These are phyloP conservation scores for Zaprionus lineosus DNA, from an alignment of 2,888 invertebrate genomes.

Conservation along the genomic window DNA sequence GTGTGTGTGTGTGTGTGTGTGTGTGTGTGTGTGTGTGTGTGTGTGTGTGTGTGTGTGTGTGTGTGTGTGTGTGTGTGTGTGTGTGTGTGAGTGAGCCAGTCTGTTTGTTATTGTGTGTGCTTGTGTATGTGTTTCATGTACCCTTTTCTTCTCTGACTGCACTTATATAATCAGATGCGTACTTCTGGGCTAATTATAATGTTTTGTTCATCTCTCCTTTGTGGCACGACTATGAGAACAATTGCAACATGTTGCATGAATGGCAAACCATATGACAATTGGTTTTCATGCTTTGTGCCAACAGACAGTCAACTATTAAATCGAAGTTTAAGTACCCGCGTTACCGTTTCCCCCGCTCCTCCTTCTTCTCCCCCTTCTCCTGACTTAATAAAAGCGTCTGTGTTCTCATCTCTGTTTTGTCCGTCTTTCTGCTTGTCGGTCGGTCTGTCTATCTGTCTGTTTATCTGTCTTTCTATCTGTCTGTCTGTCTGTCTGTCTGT, in stretches of 20 bases:
- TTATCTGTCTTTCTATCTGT: slow-evolving; percentile 17
- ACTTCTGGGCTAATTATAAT: slow-evolving; percentile 55
- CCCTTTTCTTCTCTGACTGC: slow-evolving; percentile 10
- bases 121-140: slow-evolving; percentile 4
- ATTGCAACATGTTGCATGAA: slow-evolving; percentile 6
- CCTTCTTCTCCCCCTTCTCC: neutral
- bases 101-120: slow-evolving; percentile 22
- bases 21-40: slow-evolving; percentile 15
- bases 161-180: slow-evolving; percentile 54
- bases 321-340: slow-evolving; percentile 61
- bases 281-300: slow-evolving; percentile 42
- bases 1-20: slow-evolving; percentile 17
- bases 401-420: neutral
- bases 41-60: slow-evolving; percentile 8
- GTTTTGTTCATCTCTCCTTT: slow-evolving; percentile 53
- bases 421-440: slow-evolving; percentile 22
- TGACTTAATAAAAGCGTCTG: slow-evolving; percentile 21
- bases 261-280: slow-evolving; percentile 38
- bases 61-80: slow-evolving; percentile 17
- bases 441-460: slow-evolving; percentile 7
- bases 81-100: too few relatives aligned
- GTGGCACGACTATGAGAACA: slow-evolving; percentile 30
- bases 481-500: slow-evolving; percentile 2
- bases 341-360: neutral
- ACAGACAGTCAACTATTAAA: slow-evolving; percentile 45